phyloP scores from a whole-genome alignment of 2,113 vertebrate genomes.

The Lota lota region DNA sequence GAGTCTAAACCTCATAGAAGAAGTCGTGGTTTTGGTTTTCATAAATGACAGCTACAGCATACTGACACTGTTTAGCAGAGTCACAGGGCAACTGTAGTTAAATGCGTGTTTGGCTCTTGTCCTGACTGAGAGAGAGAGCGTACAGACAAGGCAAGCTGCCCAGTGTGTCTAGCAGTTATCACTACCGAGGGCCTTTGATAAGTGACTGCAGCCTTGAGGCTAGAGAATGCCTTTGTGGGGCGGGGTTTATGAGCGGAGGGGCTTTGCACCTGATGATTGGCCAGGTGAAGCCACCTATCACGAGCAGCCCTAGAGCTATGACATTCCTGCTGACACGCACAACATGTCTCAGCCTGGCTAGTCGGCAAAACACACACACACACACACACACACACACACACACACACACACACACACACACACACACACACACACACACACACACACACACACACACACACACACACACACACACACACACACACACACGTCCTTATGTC shows the following conservation, averaged over 20 bases:
- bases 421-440: background rate
- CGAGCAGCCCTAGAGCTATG: constrained; percentile 46
- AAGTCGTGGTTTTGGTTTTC: no score
- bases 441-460: constrained; percentile 21
- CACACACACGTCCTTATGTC: constrained; percentile 29
- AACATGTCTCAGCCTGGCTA: constrained; percentile 60
- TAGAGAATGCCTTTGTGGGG: constrained; percentile 14
- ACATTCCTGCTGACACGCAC: constrained; percentile 49
- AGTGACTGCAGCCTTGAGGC: constrained; percentile 9
- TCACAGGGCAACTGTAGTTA: no score
- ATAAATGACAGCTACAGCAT: no score
- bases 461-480: constrained; percentile 26
- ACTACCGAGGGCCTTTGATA: background rate
- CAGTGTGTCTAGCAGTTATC: background rate
- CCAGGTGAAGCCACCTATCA: constrained; percentile 32
- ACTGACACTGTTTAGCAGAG: no score
- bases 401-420: constrained; percentile 11
- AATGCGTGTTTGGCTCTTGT: no score
- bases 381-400: background rate
- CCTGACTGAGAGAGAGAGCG: background rate
- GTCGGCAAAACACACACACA: constrained; percentile 15
- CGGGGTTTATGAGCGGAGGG: constrained; percentile 14
- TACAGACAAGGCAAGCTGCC: background rate
- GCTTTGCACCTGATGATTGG: constrained; percentile 11
- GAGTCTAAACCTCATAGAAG: no score